Evolutionary conservation across 2,113 vertebrate species (phyloP).

Genomic region (Lucifuga dentata): DNA sequence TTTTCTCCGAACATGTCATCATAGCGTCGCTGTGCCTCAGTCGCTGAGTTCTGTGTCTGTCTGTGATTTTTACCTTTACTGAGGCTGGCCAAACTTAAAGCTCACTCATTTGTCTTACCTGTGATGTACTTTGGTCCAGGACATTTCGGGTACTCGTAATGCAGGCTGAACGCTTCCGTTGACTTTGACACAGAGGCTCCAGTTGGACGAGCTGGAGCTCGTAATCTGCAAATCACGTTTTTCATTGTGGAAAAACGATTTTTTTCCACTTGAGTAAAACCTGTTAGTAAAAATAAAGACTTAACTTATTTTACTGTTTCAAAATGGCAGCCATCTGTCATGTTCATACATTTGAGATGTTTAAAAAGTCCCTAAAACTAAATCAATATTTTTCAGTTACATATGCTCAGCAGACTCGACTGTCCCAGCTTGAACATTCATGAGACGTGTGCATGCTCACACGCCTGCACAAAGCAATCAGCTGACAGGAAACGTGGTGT

Average conservation of each 20-base stretch:
- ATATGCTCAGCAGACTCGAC: too few relatives aligned
- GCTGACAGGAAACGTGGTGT: too few relatives aligned
- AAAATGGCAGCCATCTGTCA: background rate
- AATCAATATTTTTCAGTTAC: too few relatives aligned
- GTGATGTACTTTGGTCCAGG: slow-evolving; percentile 34
- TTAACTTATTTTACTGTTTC: background rate
- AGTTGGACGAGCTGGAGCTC: rapidly evolving
- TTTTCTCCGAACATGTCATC: too few relatives aligned
- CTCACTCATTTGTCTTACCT: slow-evolving; percentile 14
- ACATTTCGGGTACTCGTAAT: slow-evolving; percentile 68
- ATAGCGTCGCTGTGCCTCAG: too few relatives aligned
- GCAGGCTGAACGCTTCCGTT: slow-evolving; percentile 19
- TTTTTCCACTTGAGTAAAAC: slow-evolving; percentile 67
- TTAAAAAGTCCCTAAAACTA: too few relatives aligned
- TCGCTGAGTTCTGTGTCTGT: background rate
- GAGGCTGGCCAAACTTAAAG: background rate
- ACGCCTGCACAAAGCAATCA: too few relatives aligned
- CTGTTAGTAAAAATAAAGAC: slow-evolving; percentile 26
- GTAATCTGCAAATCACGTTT: slow-evolving; percentile 32
- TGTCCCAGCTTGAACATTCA: too few relatives aligned
- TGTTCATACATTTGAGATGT: background rate
- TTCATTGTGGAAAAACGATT: slow-evolving; percentile 63
- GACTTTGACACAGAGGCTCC: slow-evolving; percentile 22
- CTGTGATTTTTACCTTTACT: too few relatives aligned
- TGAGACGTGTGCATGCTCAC: too few relatives aligned